Conservation (phyloP, 2,797 vertebrate species). For the Enteromius fasciolatus region DNA sequence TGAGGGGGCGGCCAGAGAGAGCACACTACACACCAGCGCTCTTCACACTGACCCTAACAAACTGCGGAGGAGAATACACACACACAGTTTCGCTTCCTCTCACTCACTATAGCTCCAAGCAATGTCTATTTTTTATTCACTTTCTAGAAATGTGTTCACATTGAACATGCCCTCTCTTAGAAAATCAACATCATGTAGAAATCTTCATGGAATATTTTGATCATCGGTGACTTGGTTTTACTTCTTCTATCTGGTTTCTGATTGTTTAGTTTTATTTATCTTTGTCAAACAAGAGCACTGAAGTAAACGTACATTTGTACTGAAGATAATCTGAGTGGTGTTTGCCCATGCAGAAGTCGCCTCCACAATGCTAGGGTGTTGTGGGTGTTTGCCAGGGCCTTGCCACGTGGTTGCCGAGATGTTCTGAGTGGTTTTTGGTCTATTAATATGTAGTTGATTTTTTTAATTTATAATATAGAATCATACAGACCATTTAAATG, state of each 20-base stretch:
- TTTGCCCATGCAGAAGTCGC: background rate
- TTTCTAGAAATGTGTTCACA: conserved; percentile 49
- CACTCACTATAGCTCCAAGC: conserved; percentile 47
- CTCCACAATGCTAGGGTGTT: conserved; percentile 21
- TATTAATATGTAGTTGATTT: background rate
- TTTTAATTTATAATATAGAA: background rate
- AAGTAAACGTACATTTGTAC: background rate
- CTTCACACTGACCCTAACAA: conserved; percentile 59
- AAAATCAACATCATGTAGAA: conserved; percentile 26
- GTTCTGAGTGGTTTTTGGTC: background rate
- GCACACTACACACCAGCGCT: conserved; percentile 53
- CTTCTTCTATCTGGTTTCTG: background rate
- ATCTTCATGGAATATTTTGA: conserved; percentile 15
- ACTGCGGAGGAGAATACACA: conserved; percentile 57
- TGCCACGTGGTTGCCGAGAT: background rate
- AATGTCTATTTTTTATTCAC: conserved; percentile 54
- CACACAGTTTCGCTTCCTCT: conserved; percentile 31
- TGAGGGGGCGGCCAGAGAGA: conserved; percentile 58
- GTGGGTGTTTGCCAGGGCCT: conserved; percentile 11
- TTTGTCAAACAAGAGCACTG: background rate
- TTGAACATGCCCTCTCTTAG: conserved; percentile 17
- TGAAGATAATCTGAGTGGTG: background rate
- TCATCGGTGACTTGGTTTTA: background rate
- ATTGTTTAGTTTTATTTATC: background rate
- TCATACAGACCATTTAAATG: background rate